Conservation (phyloP, 2,113 vertebrate genomes). For the Sorex fumeus region DNA sequence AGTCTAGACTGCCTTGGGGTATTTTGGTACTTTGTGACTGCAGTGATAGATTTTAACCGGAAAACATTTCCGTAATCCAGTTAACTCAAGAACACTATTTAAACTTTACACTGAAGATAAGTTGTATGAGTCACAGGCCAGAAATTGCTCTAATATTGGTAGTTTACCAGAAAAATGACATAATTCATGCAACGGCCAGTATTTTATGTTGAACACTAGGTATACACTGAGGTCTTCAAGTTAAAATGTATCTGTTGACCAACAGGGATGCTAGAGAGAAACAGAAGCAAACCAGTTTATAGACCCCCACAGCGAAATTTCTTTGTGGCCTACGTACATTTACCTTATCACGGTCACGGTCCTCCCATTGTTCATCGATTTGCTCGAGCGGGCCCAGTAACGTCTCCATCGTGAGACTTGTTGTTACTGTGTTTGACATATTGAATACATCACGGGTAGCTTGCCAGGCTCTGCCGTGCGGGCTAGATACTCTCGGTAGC, state of each 20-base stretch:
- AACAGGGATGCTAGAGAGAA: not conserved
- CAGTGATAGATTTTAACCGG: not conserved
- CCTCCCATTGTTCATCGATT: too few relatives aligned
- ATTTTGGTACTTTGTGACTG: constrained; percentile 28
- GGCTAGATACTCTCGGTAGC: too few relatives aligned
- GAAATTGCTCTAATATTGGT: not conserved
- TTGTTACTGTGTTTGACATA: too few relatives aligned
- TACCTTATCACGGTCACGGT: too few relatives aligned
- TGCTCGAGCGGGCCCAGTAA: too few relatives aligned
- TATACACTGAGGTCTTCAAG: not conserved
- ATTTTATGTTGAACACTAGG: not conserved
- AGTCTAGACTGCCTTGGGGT: not conserved
- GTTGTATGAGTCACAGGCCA: constrained; percentile 14
- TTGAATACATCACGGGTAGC: too few relatives aligned
- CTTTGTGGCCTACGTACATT: too few relatives aligned
- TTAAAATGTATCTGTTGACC: not conserved
- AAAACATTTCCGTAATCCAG: constrained; percentile 25
- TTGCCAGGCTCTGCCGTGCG: too few relatives aligned
- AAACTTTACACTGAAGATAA: not conserved
- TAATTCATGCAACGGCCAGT: not conserved
- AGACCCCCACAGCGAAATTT: not conserved
- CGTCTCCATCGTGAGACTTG: too few relatives aligned
- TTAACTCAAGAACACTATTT: not conserved
- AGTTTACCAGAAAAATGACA: not conserved
- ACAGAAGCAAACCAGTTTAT: not conserved